Percentiles rank a stretch among this genome's conserved stretches.
Conservation (phyloP, 2,888 invertebrate species). For the Phlogophora meticulosa region DNA sequence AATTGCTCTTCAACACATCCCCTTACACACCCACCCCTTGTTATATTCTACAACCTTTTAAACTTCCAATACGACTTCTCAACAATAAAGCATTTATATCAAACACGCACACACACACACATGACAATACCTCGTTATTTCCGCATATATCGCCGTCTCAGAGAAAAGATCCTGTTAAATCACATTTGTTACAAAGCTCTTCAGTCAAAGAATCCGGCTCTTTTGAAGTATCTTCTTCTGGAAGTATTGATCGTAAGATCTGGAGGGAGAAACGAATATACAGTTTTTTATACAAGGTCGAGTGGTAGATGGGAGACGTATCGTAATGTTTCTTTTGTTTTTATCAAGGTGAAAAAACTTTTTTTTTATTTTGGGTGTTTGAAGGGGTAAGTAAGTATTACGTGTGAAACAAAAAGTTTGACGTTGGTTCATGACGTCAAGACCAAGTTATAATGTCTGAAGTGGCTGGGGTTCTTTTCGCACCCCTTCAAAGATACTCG, state of each 20-base stretch:
- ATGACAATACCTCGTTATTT: constrained; percentile 34
- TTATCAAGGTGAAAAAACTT: neutral
- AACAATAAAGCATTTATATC: constrained; percentile 11
- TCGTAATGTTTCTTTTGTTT: neutral
- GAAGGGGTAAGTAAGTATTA: neutral
- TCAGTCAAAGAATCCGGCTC: constrained; percentile 39
- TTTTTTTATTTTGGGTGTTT: constrained; percentile 1
- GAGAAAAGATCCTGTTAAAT: constrained; percentile 36
- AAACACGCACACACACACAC: neutral
- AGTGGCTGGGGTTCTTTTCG: too few relatives aligned
- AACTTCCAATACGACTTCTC: constrained; percentile 3
- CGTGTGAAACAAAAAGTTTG: neutral
- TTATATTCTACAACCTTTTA: constrained; percentile 14
- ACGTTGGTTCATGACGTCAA: too few relatives aligned
- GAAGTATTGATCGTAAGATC: constrained; percentile 37
- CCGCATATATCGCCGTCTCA: neutral
- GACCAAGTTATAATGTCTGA: too few relatives aligned
- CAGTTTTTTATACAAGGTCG: constrained; percentile 5
- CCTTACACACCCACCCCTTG: too few relatives aligned
- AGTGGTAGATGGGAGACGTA: neutral
- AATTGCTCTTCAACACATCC: too few relatives aligned
- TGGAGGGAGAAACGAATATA: constrained; percentile 5
- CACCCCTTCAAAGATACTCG: too few relatives aligned
- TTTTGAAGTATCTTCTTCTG: constrained; percentile 42
- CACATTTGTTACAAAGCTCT: constrained; percentile 54